phyloP scores from a whole-genome alignment of 2,797 vertebrate genomes.

The Artibeus lituratus region DNA sequence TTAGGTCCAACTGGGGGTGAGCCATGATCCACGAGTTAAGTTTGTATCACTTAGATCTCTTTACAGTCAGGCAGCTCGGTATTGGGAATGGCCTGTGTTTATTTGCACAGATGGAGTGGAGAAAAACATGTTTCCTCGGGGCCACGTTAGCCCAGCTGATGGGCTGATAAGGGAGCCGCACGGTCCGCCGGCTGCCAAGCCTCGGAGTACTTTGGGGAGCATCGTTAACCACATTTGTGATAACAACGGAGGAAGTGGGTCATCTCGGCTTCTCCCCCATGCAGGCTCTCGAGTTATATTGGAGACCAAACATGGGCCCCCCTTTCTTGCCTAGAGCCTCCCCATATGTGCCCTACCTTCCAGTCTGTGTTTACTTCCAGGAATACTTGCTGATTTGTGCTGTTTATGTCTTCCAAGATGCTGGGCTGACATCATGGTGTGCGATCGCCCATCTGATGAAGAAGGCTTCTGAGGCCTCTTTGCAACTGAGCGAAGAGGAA shows the following conservation, averaged over 20 bases:
- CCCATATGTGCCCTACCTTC: background rate
- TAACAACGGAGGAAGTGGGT: slow-evolving; percentile 23
- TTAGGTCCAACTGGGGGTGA: slow-evolving; percentile 28
- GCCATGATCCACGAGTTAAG: slow-evolving; percentile 9
- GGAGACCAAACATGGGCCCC: slow-evolving; percentile 13
- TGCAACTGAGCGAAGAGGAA: background rate
- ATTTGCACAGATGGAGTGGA: slow-evolving; percentile 69
- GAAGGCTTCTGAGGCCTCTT: background rate
- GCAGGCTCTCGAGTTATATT: slow-evolving; percentile 40
- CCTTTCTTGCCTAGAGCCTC: background rate
- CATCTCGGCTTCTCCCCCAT: background rate
- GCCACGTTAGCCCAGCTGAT: slow-evolving; percentile 46
- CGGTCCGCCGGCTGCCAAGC: background rate
- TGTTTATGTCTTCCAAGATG: slow-evolving; percentile 41
- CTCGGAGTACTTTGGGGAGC: background rate
- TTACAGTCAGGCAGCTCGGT: background rate
- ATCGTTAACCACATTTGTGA: background rate
- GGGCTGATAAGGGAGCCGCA: slow-evolving; percentile 41
- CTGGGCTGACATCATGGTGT: background rate
- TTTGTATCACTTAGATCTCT: slow-evolving; percentile 47
- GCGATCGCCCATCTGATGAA: background rate
- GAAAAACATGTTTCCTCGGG: slow-evolving; percentile 43
- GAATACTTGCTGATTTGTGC: background rate
- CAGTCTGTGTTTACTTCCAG: slow-evolving; percentile 37
- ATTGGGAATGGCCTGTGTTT: slow-evolving; percentile 44